A percentile compares a stretch with the other conserved stretches of the same genome.
phyloP scores from a whole-genome alignment of 2,797 vertebrate genomes.

The Halcyon chelicuti region DNA sequence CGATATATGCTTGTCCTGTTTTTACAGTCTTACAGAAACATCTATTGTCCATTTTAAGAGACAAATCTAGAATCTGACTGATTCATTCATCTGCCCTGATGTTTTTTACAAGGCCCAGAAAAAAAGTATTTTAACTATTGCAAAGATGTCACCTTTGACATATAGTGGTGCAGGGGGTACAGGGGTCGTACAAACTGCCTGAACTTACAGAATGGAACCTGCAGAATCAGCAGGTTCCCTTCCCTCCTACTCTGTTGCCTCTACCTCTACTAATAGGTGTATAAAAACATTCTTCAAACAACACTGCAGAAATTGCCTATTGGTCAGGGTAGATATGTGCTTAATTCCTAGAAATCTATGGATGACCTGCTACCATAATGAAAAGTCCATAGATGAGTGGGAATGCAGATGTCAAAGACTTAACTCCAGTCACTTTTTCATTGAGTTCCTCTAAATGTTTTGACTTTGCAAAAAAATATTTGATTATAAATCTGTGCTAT shows the following conservation, averaged over 20 bases:
- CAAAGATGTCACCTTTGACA: slow-evolving; percentile 29
- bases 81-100: slow-evolving; percentile 1
- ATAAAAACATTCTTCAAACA: slow-evolving; percentile 10
- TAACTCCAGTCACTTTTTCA: slow-evolving; percentile 46
- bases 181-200: background rate
- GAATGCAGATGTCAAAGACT: background rate
- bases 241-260: background rate
- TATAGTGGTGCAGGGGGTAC: background rate
- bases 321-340: background rate
- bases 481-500: slow-evolving; percentile 54
- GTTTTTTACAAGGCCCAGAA: background rate
- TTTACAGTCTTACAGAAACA: background rate
- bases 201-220: slow-evolving; percentile 2
- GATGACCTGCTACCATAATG: background rate
- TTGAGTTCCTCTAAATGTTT: slow-evolving; percentile 59
- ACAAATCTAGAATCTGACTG: background rate
- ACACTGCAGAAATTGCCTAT: background rate
- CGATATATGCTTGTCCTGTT: background rate
- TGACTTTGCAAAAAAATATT: slow-evolving; percentile 49
- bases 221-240: background rate
- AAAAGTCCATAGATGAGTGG: background rate
- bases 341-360: slow-evolving; percentile 9
- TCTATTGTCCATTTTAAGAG: background rate
- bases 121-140: background rate
- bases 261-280: background rate